Percentiles rank a stretch among this genome's conserved stretches.
phyloP scores from a whole-genome alignment of 2,113 vertebrate genomes.

The Alectura lathami region DNA sequence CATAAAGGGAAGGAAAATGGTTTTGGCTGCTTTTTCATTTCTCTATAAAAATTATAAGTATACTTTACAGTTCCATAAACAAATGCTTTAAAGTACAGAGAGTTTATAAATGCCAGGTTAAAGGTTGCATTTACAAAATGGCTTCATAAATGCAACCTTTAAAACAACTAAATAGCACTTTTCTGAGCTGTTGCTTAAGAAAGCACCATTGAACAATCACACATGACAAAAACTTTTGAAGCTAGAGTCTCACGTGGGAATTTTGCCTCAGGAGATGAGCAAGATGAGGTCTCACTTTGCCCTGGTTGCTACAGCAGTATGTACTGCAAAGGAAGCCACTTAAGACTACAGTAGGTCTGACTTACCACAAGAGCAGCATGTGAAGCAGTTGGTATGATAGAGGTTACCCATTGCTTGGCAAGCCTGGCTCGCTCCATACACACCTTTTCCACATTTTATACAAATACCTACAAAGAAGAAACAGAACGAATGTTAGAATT shows the following conservation, averaged over 20 bases:
- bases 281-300: neutral
- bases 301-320: neutral
- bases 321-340: neutral
- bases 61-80: neutral
- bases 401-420: conserved; percentile 98
- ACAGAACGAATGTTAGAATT: conserved; percentile 22
- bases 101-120: neutral
- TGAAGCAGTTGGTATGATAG: conserved; percentile 98
- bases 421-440: conserved; percentile 96
- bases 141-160: neutral
- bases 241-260: neutral
- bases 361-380: conserved; percentile 98
- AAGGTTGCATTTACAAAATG: no score
- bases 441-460: conserved; percentile 96
- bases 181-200: conserved; percentile 24
- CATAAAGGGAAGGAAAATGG: neutral
- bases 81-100: neutral
- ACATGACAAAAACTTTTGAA: conserved; percentile 22
- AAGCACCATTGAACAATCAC: conserved; percentile 15
- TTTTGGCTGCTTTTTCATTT: neutral
- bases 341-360: neutral
- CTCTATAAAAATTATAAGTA: neutral
- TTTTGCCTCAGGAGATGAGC: neutral
- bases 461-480: conserved; percentile 87
- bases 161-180: conserved; percentile 4